Evolutionary conservation across 2,797 vertebrate genomes (phyloP).

Genomic region (Microchirus variegatus): DNA sequence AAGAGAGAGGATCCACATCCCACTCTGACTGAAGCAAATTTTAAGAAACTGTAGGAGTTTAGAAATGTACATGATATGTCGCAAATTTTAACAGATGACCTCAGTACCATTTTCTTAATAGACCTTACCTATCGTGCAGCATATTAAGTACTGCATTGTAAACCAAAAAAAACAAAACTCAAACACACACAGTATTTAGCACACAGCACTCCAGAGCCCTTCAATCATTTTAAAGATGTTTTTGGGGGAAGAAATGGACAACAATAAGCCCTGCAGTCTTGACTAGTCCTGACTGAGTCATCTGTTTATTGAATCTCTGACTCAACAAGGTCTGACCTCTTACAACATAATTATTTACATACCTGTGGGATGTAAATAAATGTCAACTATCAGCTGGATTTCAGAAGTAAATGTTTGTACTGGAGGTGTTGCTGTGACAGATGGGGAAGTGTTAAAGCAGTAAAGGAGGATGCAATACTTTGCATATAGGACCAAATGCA

Average conservation of each 20-base stretch:
- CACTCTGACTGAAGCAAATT: no score
- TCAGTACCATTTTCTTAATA: conserved; percentile 17
- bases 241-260: not conserved
- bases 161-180: not conserved
- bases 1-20: no score
- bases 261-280: no score
- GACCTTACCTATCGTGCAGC: no score
- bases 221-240: conserved; percentile 19
- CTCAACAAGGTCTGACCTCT: conserved; percentile 15
- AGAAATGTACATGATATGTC: not conserved
- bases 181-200: conserved; percentile 11
- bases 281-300: conserved; percentile 3
- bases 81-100: not conserved
- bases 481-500: conserved; percentile 17
- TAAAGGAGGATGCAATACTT: not conserved
- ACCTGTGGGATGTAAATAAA: conserved; percentile 1
- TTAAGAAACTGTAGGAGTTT: not conserved
- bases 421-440: conserved; percentile 20
- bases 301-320: conserved; percentile 5
- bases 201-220: not conserved
- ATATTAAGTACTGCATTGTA: not conserved
- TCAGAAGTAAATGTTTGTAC: conserved; percentile 22
- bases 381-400: conserved; percentile 13
- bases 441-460: conserved; percentile 29
- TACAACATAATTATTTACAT: conserved; percentile 17